Evolutionary conservation across 1,140 invertebrate species (phyloP), one percentile per base, ranked within the genome.

Genomic region (Saxidomus purpurata): DNA sequence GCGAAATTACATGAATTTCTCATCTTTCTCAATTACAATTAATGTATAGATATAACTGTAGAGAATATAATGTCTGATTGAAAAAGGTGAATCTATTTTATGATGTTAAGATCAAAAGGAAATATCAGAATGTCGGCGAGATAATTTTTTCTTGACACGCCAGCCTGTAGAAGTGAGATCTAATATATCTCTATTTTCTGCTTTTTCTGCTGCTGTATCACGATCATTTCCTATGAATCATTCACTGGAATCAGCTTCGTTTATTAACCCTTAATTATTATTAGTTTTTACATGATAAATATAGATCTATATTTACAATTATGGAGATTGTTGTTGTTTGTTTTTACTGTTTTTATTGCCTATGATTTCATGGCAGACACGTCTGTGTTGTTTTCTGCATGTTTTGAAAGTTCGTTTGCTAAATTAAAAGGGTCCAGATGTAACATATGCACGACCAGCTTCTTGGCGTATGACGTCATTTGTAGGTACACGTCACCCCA

Each of bases 1-100:
- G n/a, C 38, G 34, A 85, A 85, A 74, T 85, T 85, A 85, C 61
- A 85, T 40, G 82, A 85, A 74, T 52, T 71, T 74, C 82, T 71
- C 82, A 63, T 85, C 63, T 85, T 85, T 69, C 36, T 19, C 59
- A 85, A 85, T 85, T 74, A 85, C 82, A 85, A 85, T 85, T 74
- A 85, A 85, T 85, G 82, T 74, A 71, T 85, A 85, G 82, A 85
- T 85, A 85, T 85, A 85, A 85, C 40, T 85, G 67, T 31, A 71
- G 67, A 74, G 61, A 85, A 71, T 47, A 85, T 85, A 85, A 85
- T 85, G 82, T 71, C 40, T 52, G 82, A 85, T 85, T 52, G 82
- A 85, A 71, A 67, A 79, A 52, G 43, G 38, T 71, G 82, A 49
- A 71, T 69, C 82, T 69, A 49, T 52, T 85, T 71, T 85, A 85